Percentiles rank a stretch among this genome's conserved stretches.
Evolutionary conservation across 2,113 vertebrate species (phyloP).

Genomic region (Seriola aureovittata): DNA sequence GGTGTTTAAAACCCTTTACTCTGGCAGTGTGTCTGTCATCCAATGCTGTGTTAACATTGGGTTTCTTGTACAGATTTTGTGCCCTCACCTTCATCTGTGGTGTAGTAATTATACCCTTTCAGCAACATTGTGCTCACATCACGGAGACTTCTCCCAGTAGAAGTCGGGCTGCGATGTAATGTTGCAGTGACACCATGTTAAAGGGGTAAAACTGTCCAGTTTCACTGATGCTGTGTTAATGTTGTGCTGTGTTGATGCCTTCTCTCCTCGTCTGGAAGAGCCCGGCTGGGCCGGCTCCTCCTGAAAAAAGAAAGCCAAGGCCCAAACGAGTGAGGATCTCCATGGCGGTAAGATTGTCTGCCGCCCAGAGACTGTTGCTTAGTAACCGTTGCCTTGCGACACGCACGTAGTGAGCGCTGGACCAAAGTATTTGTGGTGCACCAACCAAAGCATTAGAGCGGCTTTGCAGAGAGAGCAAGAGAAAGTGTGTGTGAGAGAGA

Average conservation of each 20-base stretch:
- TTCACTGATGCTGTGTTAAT: constrained; percentile 75
- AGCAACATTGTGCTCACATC: constrained; percentile 64
- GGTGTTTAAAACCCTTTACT: constrained; percentile 32
- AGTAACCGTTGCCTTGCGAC: constrained; percentile 80
- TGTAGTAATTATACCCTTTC: constrained; percentile 72
- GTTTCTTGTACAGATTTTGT: constrained; percentile 41
- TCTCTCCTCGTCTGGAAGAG: constrained; percentile 81
- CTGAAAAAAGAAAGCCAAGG: constrained; percentile 89
- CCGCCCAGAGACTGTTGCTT: constrained; percentile 81
- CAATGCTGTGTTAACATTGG: constrained; percentile 30
- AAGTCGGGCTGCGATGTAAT: constrained; percentile 54
- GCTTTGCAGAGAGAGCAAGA: constrained; percentile 50
- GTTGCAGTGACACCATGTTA: constrained; percentile 46
- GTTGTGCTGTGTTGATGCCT: constrained; percentile 76
- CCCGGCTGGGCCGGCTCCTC: constrained; percentile 82
- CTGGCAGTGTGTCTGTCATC: constrained; percentile 27
- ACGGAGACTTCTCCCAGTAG: constrained; percentile 42
- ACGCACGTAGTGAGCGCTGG: constrained; percentile 64
- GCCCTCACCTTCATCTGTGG: constrained; percentile 49
- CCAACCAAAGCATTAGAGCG: constrained; percentile 47
- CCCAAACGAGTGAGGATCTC: constrained; percentile 94
- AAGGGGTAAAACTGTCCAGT: constrained; percentile 42
- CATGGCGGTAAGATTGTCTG: constrained; percentile 89
- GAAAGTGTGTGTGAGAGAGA: constrained; percentile 6
- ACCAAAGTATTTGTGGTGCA: constrained; percentile 71